These are phyloP conservation scores for Heteractis magnifica DNA, from an alignment of 92 coral and sea anemone species.

Conservation along the genomic window DNA sequence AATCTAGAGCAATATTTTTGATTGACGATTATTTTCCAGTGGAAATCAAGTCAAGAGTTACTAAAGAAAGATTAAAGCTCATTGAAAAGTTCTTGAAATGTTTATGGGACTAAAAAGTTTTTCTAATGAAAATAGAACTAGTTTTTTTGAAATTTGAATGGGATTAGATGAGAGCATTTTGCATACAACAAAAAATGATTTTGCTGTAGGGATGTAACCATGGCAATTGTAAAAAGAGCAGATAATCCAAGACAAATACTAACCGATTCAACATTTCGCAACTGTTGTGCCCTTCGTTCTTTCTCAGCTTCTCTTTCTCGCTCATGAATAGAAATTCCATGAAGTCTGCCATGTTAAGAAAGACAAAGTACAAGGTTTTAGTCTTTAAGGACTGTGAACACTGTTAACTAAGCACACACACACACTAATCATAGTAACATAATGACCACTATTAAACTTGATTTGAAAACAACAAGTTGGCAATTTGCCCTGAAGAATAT, in stretches of 20 bases:
- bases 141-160: neutral
- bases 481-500: no score
- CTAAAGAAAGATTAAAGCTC: neutral
- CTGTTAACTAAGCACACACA: no score
- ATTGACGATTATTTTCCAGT: neutral
- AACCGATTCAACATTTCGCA: constrained; percentile 39
- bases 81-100: neutral
- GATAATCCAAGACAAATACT: constrained; percentile 9
- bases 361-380: neutral
- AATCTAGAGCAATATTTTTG: neutral
- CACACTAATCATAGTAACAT: no score
- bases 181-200: neutral
- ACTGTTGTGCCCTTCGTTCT: constrained; percentile 47
- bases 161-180: neutral
- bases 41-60: neutral
- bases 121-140: neutral
- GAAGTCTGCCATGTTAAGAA: neutral
- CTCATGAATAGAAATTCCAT: constrained; percentile 59
- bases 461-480: no score
- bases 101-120: neutral
- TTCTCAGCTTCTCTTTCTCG: constrained; percentile 65
- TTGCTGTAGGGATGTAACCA: neutral
- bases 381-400: no score
- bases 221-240: neutral
- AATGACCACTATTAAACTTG: no score